Evolutionary conservation across 2,113 vertebrate species (phyloP).

Genomic region (Tinamus guttatus): DNA sequence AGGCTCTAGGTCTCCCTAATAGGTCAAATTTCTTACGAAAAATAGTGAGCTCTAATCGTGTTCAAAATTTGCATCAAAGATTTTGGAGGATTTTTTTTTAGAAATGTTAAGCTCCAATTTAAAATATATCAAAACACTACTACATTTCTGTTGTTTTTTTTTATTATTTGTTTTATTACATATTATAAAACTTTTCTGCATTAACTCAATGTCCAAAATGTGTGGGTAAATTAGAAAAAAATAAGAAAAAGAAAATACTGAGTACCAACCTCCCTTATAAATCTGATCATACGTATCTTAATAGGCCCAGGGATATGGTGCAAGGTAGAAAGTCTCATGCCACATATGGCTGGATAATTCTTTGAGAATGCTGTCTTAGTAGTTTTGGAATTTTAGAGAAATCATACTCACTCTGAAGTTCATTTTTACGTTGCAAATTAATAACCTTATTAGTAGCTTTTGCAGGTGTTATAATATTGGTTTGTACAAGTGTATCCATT

Average conservation of each 20-base stretch:
- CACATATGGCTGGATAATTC: not conserved
- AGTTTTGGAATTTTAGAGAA: not conserved
- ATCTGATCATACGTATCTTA: not conserved
- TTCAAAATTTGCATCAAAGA: not conserved
- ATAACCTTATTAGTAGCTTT: not conserved
- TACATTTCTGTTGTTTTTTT: not conserved
- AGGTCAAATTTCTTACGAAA: not conserved
- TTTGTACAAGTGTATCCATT: not conserved
- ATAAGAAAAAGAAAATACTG: not conserved
- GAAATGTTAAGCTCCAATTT: not conserved
- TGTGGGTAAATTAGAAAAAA: not conserved
- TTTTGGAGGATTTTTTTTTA: not conserved
- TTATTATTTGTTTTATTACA: not conserved
- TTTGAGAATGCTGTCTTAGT: not conserved
- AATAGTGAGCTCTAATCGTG: not conserved
- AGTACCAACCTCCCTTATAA: not conserved
- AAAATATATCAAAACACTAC: not conserved
- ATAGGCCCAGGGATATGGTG: not conserved
- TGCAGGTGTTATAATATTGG: not conserved
- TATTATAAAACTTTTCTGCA: not conserved
- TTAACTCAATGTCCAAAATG: not conserved
- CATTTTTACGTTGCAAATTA: not conserved
- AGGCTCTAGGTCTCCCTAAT: not conserved
- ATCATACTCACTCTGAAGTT: not conserved
- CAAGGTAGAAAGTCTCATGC: not conserved